phyloP scores from a whole-genome alignment of 2,797 vertebrate species.

The Falco peregrinus region DNA sequence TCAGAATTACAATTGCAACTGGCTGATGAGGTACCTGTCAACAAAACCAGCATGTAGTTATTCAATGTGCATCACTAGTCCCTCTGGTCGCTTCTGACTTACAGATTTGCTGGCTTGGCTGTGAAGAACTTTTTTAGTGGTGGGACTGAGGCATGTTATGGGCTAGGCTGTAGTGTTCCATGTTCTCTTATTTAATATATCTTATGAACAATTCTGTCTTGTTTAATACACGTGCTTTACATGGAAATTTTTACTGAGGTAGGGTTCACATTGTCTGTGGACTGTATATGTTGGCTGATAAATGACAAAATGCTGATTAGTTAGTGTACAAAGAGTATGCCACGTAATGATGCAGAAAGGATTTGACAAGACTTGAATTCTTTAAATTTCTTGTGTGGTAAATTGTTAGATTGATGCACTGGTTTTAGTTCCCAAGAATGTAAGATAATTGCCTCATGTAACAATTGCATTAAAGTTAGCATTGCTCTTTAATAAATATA shows the following conservation, averaged over 20 bases:
- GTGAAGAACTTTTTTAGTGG: neutral
- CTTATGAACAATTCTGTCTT: neutral
- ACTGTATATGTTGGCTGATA: neutral
- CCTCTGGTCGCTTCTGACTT: neutral
- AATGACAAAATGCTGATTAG: neutral
- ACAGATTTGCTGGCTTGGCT: neutral
- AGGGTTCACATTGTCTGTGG: neutral
- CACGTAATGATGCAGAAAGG: neutral
- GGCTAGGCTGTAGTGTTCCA: neutral
- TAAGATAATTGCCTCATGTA: neutral
- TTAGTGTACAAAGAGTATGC: neutral
- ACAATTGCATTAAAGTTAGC: neutral
- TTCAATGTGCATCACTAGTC: neutral
- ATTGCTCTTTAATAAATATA: neutral
- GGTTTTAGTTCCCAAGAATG: neutral
- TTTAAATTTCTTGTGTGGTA: neutral
- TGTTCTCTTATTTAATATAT: neutral
- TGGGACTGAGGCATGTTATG: neutral
- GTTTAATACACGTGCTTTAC: neutral
- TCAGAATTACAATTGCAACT: neutral
- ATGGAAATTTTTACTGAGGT: neutral
- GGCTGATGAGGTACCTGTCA: neutral
- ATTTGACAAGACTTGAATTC: neutral
- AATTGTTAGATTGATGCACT: neutral
- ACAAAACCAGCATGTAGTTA: neutral